phyloP scores from a whole-genome alignment of 2,113 vertebrate genomes.

The Lepisosteus oculatus region DNA sequence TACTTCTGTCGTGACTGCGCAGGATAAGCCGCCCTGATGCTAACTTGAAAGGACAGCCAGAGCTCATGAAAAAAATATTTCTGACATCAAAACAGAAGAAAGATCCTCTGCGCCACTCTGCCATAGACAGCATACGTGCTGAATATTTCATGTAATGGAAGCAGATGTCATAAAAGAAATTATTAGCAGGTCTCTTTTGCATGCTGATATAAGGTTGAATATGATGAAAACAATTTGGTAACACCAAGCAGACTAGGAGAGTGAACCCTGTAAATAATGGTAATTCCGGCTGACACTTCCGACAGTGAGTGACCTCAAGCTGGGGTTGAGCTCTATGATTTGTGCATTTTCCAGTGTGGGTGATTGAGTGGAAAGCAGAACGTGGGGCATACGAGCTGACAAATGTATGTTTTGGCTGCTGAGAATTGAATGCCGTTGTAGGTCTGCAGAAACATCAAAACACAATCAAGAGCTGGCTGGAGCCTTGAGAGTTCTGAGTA shows the following conservation, averaged over 20 bases:
- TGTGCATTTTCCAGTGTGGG: constrained; percentile 45
- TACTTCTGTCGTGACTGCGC: constrained; percentile 64
- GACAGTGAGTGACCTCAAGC: constrained; percentile 50
- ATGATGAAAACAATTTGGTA: constrained; percentile 47
- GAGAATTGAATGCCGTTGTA: constrained; percentile 79
- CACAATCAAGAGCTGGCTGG: constrained; percentile 85
- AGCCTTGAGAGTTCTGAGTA: constrained; percentile 71
- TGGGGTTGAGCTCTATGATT: constrained; percentile 44
- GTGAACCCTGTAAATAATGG: constrained; percentile 66
- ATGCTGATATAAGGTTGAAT: constrained; percentile 69
- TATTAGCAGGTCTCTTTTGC: constrained; percentile 56
- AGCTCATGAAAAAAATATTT: constrained; percentile 79
- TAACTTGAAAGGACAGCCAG: constrained; percentile 69
- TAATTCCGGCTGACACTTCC: constrained; percentile 66
- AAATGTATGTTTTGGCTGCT: constrained; percentile 87
- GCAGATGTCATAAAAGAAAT: constrained; percentile 47
- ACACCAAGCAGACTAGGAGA: constrained; percentile 41
- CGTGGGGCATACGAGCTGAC: constrained; percentile 56
- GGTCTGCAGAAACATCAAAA: constrained; percentile 89
- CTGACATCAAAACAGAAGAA: constrained; percentile 75
- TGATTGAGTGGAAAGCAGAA: constrained; percentile 63
- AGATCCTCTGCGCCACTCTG: constrained; percentile 60
- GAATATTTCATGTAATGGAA: constrained; percentile 71
- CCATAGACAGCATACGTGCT: constrained; percentile 16
- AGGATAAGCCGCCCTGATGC: constrained; percentile 56